Evolutionary conservation across 2,113 vertebrate genomes (phyloP).

Genomic region (Indicator maculatus): DNA sequence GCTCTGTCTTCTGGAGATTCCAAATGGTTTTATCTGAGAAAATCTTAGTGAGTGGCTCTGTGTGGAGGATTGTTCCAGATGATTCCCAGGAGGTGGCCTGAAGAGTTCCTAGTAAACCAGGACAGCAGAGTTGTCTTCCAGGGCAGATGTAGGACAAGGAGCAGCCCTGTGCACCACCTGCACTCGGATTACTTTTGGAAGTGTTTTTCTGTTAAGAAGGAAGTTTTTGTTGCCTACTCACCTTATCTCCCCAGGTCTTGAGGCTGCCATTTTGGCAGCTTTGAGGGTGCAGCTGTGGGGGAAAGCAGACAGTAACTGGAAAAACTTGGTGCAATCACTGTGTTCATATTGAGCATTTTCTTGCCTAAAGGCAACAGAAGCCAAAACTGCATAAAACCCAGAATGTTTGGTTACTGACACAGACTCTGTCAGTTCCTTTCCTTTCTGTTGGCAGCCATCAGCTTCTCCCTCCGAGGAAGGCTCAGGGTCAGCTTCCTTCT

Average conservation of each 20-base stretch:
- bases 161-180: neutral
- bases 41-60: neutral
- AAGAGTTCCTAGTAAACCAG: neutral
- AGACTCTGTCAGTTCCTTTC: neutral
- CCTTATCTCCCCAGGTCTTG: neutral
- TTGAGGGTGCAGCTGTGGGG: neutral
- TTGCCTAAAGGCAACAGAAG: neutral
- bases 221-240: neutral
- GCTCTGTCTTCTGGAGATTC: neutral
- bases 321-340: neutral
- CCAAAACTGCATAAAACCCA: neutral
- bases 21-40: neutral
- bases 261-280: neutral
- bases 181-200: neutral
- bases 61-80: neutral
- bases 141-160: neutral
- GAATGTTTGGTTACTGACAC: neutral
- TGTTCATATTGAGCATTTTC: neutral
- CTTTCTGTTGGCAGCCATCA: fast-evolving
- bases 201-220: neutral
- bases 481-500: too few relatives aligned
- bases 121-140: neutral
- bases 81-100: neutral
- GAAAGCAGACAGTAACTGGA: neutral
- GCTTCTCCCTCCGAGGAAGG: neutral